A percentile compares a stretch with the other conserved stretches of the same genome.
phyloP scores from a whole-genome alignment of 2,888 invertebrate genomes.

The Metopia argyrocephala region DNA sequence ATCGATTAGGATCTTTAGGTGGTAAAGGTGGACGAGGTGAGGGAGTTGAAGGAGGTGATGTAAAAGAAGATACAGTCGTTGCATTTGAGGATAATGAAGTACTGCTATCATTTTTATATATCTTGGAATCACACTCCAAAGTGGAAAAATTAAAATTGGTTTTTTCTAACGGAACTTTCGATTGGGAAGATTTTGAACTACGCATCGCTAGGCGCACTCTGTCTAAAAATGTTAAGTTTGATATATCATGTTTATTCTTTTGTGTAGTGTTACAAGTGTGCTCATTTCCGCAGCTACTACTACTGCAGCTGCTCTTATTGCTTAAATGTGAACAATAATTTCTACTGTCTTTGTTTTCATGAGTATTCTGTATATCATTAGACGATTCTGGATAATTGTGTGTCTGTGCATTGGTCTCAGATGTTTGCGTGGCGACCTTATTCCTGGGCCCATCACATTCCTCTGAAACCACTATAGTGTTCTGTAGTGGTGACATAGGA shows the following conservation, averaged over 20 bases:
- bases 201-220: slow-evolving; percentile 73
- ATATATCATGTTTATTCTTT: slow-evolving; percentile 47
- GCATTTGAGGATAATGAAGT: slow-evolving; percentile 69
- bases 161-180: no score
- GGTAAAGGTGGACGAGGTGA: slow-evolving; percentile 73
- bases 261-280: slow-evolving; percentile 47
- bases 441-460: slow-evolving; percentile 27
- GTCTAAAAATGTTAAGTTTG: slow-evolving; percentile 70
- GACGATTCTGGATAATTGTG: slow-evolving; percentile 34
- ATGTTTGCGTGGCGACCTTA: slow-evolving; percentile 31
- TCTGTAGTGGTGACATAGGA: slow-evolving; percentile 60
- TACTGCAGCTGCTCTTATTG: slow-evolving; percentile 1
- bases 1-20: slow-evolving; percentile 71
- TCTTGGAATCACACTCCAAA: not conserved
- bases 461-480: slow-evolving; percentile 54
- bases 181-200: slow-evolving; percentile 54
- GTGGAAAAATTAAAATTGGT: slow-evolving; percentile 20
- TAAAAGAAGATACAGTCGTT: slow-evolving; percentile 55
- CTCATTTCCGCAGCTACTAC: not conserved
- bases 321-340: not conserved
- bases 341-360: slow-evolving; percentile 4
- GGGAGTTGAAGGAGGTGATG: slow-evolving; percentile 56
- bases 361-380: slow-evolving; percentile 28
- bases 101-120: slow-evolving; percentile 65
- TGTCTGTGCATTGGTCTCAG: slow-evolving; percentile 37